Evolutionary conservation across 2,797 vertebrate genomes (phyloP), one percentile per base, ranked within the genome.

Genomic region (Brachymystax lenok): DNA sequence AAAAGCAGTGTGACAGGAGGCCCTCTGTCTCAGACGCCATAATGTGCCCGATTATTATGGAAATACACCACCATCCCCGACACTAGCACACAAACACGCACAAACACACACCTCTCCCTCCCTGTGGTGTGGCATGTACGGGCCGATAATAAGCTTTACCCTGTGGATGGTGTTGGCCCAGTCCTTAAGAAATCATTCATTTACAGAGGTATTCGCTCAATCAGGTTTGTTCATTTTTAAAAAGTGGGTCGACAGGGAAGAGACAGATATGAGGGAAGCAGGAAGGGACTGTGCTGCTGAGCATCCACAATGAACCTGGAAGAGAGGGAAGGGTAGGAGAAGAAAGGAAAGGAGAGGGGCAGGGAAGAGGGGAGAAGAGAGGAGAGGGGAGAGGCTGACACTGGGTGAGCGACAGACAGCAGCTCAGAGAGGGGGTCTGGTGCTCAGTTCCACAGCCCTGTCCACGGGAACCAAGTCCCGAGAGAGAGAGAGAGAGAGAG

Each of bases 31-130:
- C 90, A 78, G 83, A 92, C 86, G 86, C 88, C 86, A 87, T 90
- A 90, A 93, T 80, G 87, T 86, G 86, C 85, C 85, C 90, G 88
- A 94, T 92, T 92, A 92, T 93, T 92, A 93, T 93, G 92, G 90
- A 93, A 94, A 94, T 93, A 74, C 59, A 84, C 85, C 87, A 82
- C 80, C n/a, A n/a, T 1, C 56, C 2, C 56, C 0, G 19, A 24
- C n/a, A 21, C 17, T 5, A 4, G 87, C 87, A 91, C 88, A 72
- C 86, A 89, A 24, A 24, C 86, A 86, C 83, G 85, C 88, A 83
- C 51, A 54, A 1, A 54, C 52, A 54, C 52, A n/a, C 52, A 46
- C 40, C 40, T 46, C 40, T 46, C 40, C 40, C 3, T 46, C 10
- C 40, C 40, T 46, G 40, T 46, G 40, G 40, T 10, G 10, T 46